Evolutionary conservation across 1,140 invertebrate species (phyloP), one percentile per base, ranked within the genome.

Genomic region (Hycleus cichorii): DNA sequence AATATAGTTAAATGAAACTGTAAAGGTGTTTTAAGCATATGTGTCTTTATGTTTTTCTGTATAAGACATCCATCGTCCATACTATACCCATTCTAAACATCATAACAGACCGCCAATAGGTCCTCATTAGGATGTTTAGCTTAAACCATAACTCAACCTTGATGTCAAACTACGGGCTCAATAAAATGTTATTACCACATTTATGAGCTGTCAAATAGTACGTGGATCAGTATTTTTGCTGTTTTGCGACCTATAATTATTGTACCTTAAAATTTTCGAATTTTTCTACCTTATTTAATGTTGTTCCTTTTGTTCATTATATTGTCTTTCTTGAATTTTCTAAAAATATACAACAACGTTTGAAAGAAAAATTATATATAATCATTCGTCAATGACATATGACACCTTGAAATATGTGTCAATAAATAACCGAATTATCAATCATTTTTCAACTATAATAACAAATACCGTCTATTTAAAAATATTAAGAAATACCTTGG

Each of bases 71-170:
- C 26, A 47, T 10, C 39, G 52, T 55, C 42, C 52, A 43, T 55
- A 43, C 52, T 55, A 47, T 55, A 32, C 38, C 26, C 45, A 47
- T 55, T 55, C 52, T 47, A 55, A 55, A 55, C 52, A 55, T 45
- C 51, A 55, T 44, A 55, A 53, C 47, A 65, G 50, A 59, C 64
- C 62, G 64, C 66, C 64, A 65, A 66, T 68, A 68, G 66, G 64
- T 66, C 64, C 64, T 64, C 66, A 68, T 68, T 68, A 68, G 66
- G 66, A 68, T 62, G 64, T 68, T 63, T 64, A 64, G 64, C 59
- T 58, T 59, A 55, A 57, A 63, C 63, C 60, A 65, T 68, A 68
- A 68, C 57, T 68, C 64, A 68, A 66, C 57, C 61, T 52, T 54
- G 61, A 65, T 68, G 66, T 68, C 66, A 68, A 68, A 68, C 60